Evolutionary conservation across 2,888 invertebrate species (phyloP).

Genomic region (Euclidia mi): DNA sequence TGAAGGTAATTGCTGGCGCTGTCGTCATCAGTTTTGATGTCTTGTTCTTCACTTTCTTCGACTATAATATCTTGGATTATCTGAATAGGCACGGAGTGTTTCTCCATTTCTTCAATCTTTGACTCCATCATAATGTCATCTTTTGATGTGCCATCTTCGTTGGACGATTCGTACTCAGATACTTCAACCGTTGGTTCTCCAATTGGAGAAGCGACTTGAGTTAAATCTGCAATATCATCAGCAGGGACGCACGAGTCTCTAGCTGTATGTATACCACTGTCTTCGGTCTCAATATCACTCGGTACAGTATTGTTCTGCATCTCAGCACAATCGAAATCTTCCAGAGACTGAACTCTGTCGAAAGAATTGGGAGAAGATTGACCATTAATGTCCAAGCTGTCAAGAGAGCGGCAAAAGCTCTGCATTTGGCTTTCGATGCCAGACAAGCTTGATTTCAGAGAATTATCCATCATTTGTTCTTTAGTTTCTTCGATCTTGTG

Average conservation of each 20-base stretch:
- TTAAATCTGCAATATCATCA: conserved; percentile 92
- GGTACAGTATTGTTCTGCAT: conserved; percentile 89
- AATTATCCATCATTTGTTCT: conserved; percentile 71
- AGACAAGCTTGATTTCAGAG: conserved; percentile 78
- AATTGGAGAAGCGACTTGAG: conserved; percentile 85
- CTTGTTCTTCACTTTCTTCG: conserved; percentile 84
- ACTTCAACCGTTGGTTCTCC: conserved; percentile 82
- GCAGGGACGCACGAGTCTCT: conserved; percentile 94
- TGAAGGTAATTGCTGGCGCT: conserved; percentile 85
- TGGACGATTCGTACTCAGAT: conserved; percentile 85
- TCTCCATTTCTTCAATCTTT: conserved; percentile 73
- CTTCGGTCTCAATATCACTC: conserved; percentile 93
- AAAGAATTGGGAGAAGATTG: conserved; percentile 88
- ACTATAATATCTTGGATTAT: conserved; percentile 78
- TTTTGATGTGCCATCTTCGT: conserved; percentile 77
- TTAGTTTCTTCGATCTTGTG: conserved; percentile 66
- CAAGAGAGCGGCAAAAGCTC: conserved; percentile 91
- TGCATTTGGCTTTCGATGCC: conserved; percentile 90
- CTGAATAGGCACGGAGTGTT: conserved; percentile 63
- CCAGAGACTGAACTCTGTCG: conserved; percentile 91
- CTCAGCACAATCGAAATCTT: conserved; percentile 91
- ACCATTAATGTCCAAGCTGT: conserved; percentile 91
- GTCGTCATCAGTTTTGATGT: conserved; percentile 79
- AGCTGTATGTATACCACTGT: conserved; percentile 94
- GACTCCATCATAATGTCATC: conserved; percentile 73